Evolutionary conservation across 2,888 invertebrate genomes (phyloP).

Genomic region (Acleris laterana): DNA sequence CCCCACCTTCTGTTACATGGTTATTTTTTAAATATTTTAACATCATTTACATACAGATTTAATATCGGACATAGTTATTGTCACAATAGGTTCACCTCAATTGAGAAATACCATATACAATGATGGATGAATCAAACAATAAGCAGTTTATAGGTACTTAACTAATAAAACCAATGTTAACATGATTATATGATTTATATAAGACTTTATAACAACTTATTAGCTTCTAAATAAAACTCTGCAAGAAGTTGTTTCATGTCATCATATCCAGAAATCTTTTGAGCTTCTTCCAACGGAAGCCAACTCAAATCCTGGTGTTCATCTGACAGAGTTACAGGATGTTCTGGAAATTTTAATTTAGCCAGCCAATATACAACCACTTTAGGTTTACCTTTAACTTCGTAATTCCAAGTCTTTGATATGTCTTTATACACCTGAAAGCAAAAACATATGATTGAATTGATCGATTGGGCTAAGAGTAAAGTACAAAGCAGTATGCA

Average conservation of each 20-base stretch:
- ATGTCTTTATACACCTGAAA: conserved; percentile 88
- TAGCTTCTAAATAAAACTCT: conserved; percentile 78
- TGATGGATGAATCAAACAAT: no score
- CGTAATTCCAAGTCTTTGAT: conserved; percentile 86
- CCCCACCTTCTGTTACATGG: no score
- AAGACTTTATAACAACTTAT: conserved; percentile 51
- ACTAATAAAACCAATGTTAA: no score
- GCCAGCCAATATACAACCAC: conserved; percentile 92
- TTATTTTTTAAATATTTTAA: no score
- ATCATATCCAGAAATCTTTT: conserved; percentile 83
- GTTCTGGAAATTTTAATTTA: conserved; percentile 87
- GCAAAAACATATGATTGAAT: background rate
- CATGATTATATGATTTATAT: background rate
- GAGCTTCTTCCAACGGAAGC: conserved; percentile 90
- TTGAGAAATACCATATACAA: no score
- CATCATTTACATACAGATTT: no score
- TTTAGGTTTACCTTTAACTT: conserved; percentile 88
- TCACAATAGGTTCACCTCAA: no score
- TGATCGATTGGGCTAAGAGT: background rate
- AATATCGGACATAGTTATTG: no score
- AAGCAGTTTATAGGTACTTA: no score
- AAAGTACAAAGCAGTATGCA: background rate
- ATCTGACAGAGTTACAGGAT: conserved; percentile 88
- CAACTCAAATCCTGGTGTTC: conserved; percentile 94
- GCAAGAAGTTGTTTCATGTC: conserved; percentile 86